A percentile compares a stretch with the other conserved stretches of the same genome.
Conservation (phyloP, 1,140 invertebrate genomes). For the Venturia canescens region DNA sequence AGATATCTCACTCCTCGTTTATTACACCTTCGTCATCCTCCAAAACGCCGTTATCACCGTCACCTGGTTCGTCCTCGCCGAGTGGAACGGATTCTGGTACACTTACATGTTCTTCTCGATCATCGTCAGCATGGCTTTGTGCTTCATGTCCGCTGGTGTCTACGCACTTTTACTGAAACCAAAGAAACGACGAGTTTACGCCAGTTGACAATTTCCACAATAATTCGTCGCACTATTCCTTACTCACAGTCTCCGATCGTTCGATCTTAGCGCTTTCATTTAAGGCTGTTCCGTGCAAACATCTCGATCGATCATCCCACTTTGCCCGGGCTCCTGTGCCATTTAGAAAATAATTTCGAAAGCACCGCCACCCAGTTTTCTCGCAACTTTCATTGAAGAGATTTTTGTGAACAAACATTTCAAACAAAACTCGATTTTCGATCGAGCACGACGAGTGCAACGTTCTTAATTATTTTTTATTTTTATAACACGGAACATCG, state of each 20-base stretch:
- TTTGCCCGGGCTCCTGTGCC: too few relatives aligned
- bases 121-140: slow-evolving; percentile 67
- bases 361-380: too few relatives aligned
- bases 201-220: slow-evolving; percentile 58
- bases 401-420: not conserved
- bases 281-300: too few relatives aligned
- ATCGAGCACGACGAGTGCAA: too few relatives aligned
- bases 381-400: too few relatives aligned
- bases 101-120: slow-evolving; percentile 69
- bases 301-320: too few relatives aligned
- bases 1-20: slow-evolving; percentile 81
- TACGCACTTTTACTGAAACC: slow-evolving; percentile 72
- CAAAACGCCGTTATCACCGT: slow-evolving; percentile 82
- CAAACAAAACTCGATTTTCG: not conserved
- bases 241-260: not conserved
- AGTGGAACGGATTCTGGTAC: slow-evolving; percentile 78
- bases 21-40: slow-evolving; percentile 80
- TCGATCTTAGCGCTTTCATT: too few relatives aligned
- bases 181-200: slow-evolving; percentile 70
- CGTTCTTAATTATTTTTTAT: not conserved
- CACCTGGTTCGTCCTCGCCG: slow-evolving; percentile 79
- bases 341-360: too few relatives aligned
- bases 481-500: not conserved
- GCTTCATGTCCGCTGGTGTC: slow-evolving; percentile 66
- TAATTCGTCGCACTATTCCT: not conserved